Percentiles rank a stretch among this genome's conserved stretches.
phyloP scores from a whole-genome alignment of 2,113 vertebrate genomes.

The Apeltes quadracus region DNA sequence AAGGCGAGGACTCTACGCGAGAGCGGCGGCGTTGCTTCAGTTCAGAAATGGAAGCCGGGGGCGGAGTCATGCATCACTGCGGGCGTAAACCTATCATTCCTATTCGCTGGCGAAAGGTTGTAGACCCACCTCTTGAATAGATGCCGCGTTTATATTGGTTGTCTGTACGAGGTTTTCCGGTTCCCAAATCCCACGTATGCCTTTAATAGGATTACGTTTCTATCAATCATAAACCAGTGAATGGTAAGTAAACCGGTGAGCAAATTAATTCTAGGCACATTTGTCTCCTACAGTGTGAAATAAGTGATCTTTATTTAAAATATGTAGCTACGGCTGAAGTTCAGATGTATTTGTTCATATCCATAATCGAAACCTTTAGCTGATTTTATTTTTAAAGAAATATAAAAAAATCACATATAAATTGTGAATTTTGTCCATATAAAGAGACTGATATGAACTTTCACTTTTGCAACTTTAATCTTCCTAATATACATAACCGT shows the following conservation, averaged over 20 bases:
- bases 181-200: conserved; percentile 38
- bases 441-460: conserved; percentile 34
- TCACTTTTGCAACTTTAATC: conserved; percentile 55
- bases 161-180: conserved; percentile 33
- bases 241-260: background rate
- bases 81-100: conserved; percentile 61
- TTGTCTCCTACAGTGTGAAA: conserved; percentile 18
- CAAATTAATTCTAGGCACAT: conserved; percentile 38
- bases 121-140: conserved; percentile 23
- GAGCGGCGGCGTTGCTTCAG: conserved; percentile 70
- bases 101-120: conserved; percentile 59
- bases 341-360: background rate
- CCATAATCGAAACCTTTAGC: background rate
- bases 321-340: background rate
- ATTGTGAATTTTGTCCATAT: too few relatives aligned
- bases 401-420: background rate
- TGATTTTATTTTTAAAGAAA: background rate
- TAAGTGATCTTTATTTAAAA: conserved; percentile 27
- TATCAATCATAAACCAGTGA: conserved; percentile 50
- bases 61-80: conserved; percentile 77
- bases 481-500: conserved; percentile 37
- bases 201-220: conserved; percentile 56
- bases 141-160: conserved; percentile 62
- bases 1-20: conserved; percentile 68
- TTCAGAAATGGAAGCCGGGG: conserved; percentile 82